These are phyloP conservation scores for Arenaria interpres DNA, from an alignment of 2,113 vertebrate species.

Conservation along the genomic window DNA sequence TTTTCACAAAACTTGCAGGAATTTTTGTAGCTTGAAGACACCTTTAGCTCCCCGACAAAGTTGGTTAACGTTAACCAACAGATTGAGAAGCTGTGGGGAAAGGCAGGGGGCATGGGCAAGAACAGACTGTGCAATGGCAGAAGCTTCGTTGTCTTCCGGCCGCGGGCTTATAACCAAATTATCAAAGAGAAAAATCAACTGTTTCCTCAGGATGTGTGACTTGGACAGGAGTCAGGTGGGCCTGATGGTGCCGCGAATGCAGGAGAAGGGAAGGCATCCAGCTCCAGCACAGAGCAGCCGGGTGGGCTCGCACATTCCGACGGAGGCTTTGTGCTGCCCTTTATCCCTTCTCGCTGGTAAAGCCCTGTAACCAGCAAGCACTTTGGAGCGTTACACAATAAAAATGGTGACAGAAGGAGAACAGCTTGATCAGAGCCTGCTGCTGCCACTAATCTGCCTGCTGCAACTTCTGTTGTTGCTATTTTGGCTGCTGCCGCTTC, in stretches of 20 bases:
- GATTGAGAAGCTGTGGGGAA: background rate
- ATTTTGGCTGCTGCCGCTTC: slow-evolving; percentile 62
- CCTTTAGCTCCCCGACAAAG: background rate
- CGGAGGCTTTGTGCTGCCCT: slow-evolving; percentile 4
- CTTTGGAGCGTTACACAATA: slow-evolving; percentile 7
- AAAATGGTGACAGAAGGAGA: slow-evolving; percentile 71
- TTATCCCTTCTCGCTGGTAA: background rate
- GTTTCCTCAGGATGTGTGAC: background rate
- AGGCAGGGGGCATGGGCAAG: background rate
- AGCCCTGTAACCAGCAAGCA: slow-evolving; percentile 10
- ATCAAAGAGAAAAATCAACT: background rate
- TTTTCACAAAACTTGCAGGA: background rate
- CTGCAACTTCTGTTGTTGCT: slow-evolving; percentile 59
- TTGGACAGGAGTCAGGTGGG: slow-evolving; percentile 6
- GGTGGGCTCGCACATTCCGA: background rate
- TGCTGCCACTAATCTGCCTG: slow-evolving; percentile 63
- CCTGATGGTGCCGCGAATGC: rapidly evolving
- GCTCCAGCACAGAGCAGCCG: rapidly evolving
- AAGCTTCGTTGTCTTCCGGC: background rate
- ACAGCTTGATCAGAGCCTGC: slow-evolving; percentile 69
- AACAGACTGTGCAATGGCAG: background rate
- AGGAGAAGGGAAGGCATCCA: slow-evolving; percentile 26
- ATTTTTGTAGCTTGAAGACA: background rate
- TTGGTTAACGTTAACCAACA: background rate
- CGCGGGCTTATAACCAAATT: background rate